These are phyloP conservation scores for Gila orcuttii DNA, from an alignment of 2,113 vertebrate species.

Conservation along the genomic window DNA sequence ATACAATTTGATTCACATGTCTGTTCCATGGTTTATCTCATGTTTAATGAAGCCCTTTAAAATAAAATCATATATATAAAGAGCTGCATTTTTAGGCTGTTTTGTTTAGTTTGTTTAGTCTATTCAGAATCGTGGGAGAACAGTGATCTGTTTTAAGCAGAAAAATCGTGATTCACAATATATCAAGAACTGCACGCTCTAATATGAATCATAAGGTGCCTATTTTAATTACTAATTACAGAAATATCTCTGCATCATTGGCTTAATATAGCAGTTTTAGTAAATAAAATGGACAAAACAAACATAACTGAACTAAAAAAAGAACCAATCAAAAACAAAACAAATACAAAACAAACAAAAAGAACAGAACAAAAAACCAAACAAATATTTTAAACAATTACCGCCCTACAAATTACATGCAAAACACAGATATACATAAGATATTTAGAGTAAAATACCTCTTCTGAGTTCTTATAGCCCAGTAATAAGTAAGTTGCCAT, in stretches of 20 bases:
- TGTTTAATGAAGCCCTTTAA: background rate
- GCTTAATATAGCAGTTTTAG: background rate
- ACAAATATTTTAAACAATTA: background rate
- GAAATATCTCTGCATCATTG: background rate
- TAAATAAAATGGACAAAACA: background rate
- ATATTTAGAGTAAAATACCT: slow-evolving; percentile 66
- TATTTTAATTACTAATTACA: background rate
- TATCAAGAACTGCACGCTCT: too few species aligned
- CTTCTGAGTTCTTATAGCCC: slow-evolving; percentile 80
- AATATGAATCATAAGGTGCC: background rate
- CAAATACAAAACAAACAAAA: background rate
- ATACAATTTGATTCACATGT: background rate
- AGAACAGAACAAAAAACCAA: background rate
- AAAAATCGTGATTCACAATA: too few species aligned
- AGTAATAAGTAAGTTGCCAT: slow-evolving; percentile 85
- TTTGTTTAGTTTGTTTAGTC: too few species aligned
- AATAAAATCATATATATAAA: background rate
- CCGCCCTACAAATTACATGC: background rate
- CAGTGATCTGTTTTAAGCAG: too few species aligned
- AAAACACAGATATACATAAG: background rate
- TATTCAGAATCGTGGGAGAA: too few species aligned
- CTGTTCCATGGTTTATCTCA: background rate
- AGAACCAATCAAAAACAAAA: background rate
- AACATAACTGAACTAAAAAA: background rate
- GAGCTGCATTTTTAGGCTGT: too few species aligned